Conservation (phyloP, 2,888 invertebrate genomes). For the Luperina nickerlii region DNA sequence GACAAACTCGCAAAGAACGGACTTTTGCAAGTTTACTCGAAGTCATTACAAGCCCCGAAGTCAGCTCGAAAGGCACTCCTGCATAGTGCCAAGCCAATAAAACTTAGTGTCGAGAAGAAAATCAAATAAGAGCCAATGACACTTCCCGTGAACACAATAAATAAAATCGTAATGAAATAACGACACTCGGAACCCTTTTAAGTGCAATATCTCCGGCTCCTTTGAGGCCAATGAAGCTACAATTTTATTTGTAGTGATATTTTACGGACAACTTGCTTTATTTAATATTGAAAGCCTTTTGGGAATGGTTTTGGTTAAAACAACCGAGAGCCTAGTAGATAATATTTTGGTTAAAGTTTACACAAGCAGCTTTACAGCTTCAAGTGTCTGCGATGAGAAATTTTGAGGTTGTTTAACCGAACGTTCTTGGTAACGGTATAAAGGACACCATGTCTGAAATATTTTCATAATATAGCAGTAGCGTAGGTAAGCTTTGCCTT, state of each 20-base stretch:
- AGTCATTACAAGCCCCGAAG: constrained; percentile 42
- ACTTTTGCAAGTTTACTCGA: constrained; percentile 40
- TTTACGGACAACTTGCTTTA: constrained; percentile 34
- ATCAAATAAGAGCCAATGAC: constrained; percentile 58
- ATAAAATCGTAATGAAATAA: constrained; percentile 66
- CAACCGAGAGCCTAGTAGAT: not conserved
- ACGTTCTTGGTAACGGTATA: not conserved
- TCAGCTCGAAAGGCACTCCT: constrained; percentile 32
- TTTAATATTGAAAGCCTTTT: constrained; percentile 14
- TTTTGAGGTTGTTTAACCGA: constrained; percentile 3
- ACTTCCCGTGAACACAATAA: constrained; percentile 60
- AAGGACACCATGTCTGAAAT: not conserved
- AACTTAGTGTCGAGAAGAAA: constrained; percentile 53
- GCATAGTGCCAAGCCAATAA: constrained; percentile 57
- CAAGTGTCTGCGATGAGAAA: not conserved
- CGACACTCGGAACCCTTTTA: constrained; percentile 37
- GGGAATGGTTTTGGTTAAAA: constrained; percentile 21
- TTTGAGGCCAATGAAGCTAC: constrained; percentile 48
- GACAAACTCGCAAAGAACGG: constrained; percentile 32
- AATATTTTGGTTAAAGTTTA: constrained; percentile 12
- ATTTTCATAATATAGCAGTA: not conserved
- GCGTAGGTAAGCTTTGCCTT: not conserved
- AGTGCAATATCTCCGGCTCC: constrained; percentile 54
- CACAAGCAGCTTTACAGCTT: not conserved
- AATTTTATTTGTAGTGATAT: constrained; percentile 55